Percentiles rank a stretch among this genome's conserved stretches.
Conservation (phyloP, 2,113 vertebrate species). For the Poeciliopsis retropinna region DNA sequence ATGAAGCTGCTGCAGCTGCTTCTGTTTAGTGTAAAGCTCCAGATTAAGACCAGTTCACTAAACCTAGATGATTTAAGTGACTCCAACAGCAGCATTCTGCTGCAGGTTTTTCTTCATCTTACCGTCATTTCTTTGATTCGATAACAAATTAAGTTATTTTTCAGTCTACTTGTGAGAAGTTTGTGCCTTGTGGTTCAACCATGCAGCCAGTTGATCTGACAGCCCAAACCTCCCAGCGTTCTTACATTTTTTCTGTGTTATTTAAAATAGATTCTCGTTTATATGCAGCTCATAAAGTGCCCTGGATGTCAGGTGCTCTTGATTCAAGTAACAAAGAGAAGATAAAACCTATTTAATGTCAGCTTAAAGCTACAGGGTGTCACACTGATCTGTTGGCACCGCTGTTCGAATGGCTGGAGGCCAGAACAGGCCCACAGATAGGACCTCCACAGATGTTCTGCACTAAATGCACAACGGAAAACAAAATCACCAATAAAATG, state of each 20-base stretch:
- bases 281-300: conserved; percentile 6
- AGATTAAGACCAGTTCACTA: conserved; percentile 23
- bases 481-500: background rate
- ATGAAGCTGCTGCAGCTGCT: conserved; percentile 24
- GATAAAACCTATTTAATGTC: conserved; percentile 37
- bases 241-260: background rate
- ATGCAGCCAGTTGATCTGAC: background rate
- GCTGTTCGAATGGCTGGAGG: conserved; percentile 16
- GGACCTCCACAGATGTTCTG: conserved; percentile 25
- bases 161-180: background rate
- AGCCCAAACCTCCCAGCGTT: background rate
- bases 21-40: conserved; percentile 48
- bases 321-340: conserved; percentile 10
- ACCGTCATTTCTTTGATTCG: too few relatives aligned
- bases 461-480: background rate
- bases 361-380: conserved; percentile 33
- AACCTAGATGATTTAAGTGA: conserved; percentile 20
- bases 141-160: background rate
- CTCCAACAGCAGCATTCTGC: conserved; percentile 9
- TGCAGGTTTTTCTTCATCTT: background rate
- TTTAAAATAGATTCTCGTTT: conserved; percentile 12
- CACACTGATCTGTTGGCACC: conserved; percentile 39
- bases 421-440: conserved; percentile 17
- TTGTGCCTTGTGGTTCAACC: conserved; percentile 13
- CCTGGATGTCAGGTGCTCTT: conserved; percentile 18